Evolutionary conservation across 2,797 vertebrate genomes (phyloP).

Genomic region (Pyrocephalus nanus): DNA sequence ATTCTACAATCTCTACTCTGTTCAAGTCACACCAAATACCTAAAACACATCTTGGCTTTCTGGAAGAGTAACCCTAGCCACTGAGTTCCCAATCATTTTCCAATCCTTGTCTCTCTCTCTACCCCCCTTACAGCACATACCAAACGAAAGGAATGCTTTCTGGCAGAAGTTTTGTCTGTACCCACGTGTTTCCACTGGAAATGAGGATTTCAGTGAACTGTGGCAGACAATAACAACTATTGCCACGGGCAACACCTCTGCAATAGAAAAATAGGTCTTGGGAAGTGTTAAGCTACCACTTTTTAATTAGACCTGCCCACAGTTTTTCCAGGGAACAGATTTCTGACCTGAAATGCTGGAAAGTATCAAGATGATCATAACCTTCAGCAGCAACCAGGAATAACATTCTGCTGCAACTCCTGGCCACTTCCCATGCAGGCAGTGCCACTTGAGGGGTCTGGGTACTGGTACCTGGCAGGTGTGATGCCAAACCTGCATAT

Average conservation of each 20-base stretch:
- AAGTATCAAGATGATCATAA: background rate
- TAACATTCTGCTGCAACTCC: fast-evolving
- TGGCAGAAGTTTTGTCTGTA: background rate
- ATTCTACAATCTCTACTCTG: background rate
- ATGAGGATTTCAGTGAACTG: background rate
- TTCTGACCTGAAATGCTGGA: background rate
- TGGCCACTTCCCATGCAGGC: background rate
- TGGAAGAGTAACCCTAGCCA: background rate
- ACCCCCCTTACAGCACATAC: background rate
- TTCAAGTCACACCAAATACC: background rate
- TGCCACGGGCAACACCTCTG: background rate
- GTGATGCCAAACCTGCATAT: fast-evolving
- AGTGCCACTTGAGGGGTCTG: background rate
- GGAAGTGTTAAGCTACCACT: background rate
- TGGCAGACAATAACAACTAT: background rate
- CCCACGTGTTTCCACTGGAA: background rate
- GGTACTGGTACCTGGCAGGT: too few species aligned
- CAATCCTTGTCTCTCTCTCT: background rate
- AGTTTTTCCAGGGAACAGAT: background rate
- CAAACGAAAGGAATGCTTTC: background rate
- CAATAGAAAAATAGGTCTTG: background rate
- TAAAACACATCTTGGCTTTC: background rate
- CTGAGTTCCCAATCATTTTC: background rate
- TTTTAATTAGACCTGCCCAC: background rate
- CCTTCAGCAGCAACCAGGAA: background rate